Conservation (phyloP, 1,140 invertebrate genomes). For the Drosophila tristis region DNA sequence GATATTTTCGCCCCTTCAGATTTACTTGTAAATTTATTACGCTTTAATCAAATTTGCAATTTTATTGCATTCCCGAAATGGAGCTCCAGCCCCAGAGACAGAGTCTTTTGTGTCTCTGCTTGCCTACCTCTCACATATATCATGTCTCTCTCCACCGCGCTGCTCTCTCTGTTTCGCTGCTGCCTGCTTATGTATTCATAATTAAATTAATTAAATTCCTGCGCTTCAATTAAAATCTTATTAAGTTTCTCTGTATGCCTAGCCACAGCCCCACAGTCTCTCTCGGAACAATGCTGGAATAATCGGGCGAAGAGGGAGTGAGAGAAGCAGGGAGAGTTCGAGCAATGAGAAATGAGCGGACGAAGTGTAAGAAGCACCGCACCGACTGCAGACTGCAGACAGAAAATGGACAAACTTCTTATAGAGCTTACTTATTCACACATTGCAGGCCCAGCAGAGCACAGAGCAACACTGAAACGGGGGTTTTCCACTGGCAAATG, state of each 20-base stretch:
- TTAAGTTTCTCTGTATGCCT: slow-evolving; percentile 64
- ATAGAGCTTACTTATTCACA: slow-evolving; percentile 75
- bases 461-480: slow-evolving; percentile 8
- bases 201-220: slow-evolving; percentile 83
- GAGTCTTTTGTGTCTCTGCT: slow-evolving; percentile 11
- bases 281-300: slow-evolving; percentile 38
- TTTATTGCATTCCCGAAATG: slow-evolving; percentile 36
- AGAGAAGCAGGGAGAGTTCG: slow-evolving; percentile 24
- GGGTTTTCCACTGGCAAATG: slow-evolving; percentile 46
- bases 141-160: slow-evolving; percentile 3
- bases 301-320: slow-evolving; percentile 34
- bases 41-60: slow-evolving; percentile 26
- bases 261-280: slow-evolving; percentile 14
- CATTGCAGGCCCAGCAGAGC: slow-evolving; percentile 36
- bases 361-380: slow-evolving; percentile 8
- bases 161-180: slow-evolving; percentile 11
- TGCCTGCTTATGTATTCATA: slow-evolving; percentile 51
- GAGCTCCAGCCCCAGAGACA: neutral
- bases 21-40: neutral
- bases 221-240: slow-evolving; percentile 83
- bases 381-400: too few relatives aligned
- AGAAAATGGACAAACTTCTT: slow-evolving; percentile 47
- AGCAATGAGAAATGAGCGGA: slow-evolving; percentile 5
- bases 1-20: neutral
- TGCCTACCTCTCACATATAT: slow-evolving; percentile 20